These are phyloP conservation scores for Anableps anableps DNA, from an alignment of 2,797 vertebrate species.

Conservation along the genomic window DNA sequence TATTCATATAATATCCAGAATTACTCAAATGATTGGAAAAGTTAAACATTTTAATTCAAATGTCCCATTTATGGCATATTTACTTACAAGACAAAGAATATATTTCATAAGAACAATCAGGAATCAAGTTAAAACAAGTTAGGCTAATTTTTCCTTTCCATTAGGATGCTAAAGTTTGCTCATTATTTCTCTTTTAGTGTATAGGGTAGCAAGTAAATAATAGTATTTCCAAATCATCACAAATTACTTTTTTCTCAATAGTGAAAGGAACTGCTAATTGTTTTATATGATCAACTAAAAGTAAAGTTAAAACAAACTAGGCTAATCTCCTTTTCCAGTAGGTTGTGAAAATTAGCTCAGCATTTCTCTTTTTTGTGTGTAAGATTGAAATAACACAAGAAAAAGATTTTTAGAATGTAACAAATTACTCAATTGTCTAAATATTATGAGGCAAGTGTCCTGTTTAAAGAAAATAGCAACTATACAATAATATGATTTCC, in stretches of 20 bases:
- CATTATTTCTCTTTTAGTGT: not conserved
- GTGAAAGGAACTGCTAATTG: not conserved
- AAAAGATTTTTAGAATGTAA: not conserved
- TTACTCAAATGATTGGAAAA: not conserved
- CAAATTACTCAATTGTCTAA: no score
- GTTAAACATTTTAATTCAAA: not conserved
- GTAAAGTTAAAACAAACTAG: not conserved
- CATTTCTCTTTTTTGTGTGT: not conserved
- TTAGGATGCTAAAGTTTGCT: not conserved
- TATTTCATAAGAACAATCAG: not conserved
- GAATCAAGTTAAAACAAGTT: constrained; percentile 8
- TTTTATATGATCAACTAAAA: not conserved
- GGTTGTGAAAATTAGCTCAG: not conserved
- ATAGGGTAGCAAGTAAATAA: not conserved
- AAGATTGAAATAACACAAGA: not conserved
- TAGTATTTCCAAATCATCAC: not conserved
- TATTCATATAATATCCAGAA: not conserved
- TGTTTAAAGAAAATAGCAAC: not conserved
- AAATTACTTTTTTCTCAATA: not conserved
- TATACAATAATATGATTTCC: not conserved
- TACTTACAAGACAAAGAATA: not conserved
- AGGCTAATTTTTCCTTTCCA: constrained; percentile 20
- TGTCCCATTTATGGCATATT: not conserved
- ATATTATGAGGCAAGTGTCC: not conserved
- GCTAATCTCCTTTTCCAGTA: not conserved